phyloP scores from a whole-genome alignment of 2,888 invertebrate species.

The Drosophila rellima region DNA sequence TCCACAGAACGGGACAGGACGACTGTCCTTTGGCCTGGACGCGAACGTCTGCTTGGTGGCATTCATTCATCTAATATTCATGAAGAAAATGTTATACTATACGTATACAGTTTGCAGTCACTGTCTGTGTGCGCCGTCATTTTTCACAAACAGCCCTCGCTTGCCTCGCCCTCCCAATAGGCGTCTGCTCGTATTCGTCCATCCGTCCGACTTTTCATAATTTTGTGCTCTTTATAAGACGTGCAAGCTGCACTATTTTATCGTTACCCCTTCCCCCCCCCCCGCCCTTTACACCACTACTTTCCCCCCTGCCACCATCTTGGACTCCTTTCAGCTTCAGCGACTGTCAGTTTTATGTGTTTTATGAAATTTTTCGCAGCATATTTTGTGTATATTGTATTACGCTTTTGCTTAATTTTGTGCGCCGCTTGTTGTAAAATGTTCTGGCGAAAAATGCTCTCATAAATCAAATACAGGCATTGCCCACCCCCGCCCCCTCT shows the following conservation, averaged over 20 bases:
- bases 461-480: constrained; percentile 77
- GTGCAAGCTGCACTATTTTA: constrained; percentile 70
- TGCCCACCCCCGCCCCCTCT: constrained; percentile 23
- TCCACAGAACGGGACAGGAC: constrained; percentile 40
- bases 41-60: constrained; percentile 22
- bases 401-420: constrained; percentile 75
- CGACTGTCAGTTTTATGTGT: constrained; percentile 76
- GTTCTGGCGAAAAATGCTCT: constrained; percentile 59
- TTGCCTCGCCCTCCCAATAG: constrained; percentile 4
- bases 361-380: constrained; percentile 79
- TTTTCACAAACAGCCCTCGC: constrained; percentile 68
- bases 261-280: background rate
- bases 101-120: constrained; percentile 62
- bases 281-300: background rate
- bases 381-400: constrained; percentile 77
- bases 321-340: constrained; percentile 22
- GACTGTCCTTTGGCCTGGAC: constrained; percentile 55
- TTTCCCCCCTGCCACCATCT: background rate
- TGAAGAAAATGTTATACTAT: constrained; percentile 62
- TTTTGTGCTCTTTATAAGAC: constrained; percentile 70
- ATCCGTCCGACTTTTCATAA: constrained; percentile 70
- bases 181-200: constrained; percentile 13
- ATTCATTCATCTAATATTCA: constrained; percentile 76
- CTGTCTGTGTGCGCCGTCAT: constrained; percentile 63
- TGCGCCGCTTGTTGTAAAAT: constrained; percentile 65